Conservation (phyloP, 2,113 vertebrate genomes). For the Pachypanchax playfairii region DNA sequence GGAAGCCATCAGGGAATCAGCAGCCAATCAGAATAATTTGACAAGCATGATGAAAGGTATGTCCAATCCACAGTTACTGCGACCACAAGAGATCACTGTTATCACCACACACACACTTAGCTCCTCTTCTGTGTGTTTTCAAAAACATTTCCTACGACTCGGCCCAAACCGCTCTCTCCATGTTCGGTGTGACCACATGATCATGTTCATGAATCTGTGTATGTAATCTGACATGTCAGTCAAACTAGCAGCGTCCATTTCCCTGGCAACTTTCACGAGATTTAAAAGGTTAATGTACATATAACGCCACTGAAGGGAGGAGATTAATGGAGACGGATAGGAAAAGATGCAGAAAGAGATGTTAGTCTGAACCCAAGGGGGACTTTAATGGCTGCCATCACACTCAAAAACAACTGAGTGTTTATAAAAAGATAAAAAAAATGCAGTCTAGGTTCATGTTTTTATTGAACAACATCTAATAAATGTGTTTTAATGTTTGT, state of each 20-base stretch:
- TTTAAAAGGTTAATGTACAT: constrained; percentile 75
- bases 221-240: constrained; percentile 61
- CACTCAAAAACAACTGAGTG: constrained; percentile 1
- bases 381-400: constrained; percentile 68
- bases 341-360: constrained; percentile 38
- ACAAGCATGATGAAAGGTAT: constrained; percentile 78
- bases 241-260: constrained; percentile 64
- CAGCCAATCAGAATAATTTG: constrained; percentile 85
- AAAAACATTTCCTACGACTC: constrained; percentile 6
- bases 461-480: too few relatives aligned
- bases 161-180: constrained; percentile 16
- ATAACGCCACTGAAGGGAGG: constrained; percentile 67
- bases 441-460: too few relatives aligned
- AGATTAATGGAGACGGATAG: constrained; percentile 73
- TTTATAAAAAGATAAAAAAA: background rate
- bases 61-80: constrained; percentile 64
- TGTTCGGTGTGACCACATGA: constrained; percentile 19
- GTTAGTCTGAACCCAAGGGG: constrained; percentile 60
- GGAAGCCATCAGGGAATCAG: constrained; percentile 79
- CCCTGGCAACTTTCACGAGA: constrained; percentile 70
- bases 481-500: too few relatives aligned
- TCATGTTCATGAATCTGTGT: constrained; percentile 7
- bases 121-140: constrained; percentile 14
- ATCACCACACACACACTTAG: constrained; percentile 30
- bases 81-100: constrained; percentile 46